These are phyloP conservation scores for Ataeniobius toweri DNA, from an alignment of 2,797 vertebrate species.

Conservation along the genomic window DNA sequence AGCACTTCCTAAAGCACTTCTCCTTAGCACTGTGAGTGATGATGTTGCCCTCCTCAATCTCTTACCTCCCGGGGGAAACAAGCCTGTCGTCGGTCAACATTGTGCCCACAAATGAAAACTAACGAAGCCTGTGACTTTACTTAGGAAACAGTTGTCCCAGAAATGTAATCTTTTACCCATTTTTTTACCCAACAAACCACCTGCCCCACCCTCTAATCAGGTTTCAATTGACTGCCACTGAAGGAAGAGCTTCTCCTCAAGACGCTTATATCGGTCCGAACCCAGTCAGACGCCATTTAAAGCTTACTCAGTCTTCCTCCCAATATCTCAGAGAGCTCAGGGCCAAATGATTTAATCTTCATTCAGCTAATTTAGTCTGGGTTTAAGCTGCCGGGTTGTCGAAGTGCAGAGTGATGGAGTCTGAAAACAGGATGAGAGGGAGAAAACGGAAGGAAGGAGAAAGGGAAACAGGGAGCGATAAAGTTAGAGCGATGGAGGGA, in stretches of 20 bases:
- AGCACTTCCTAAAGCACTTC: slow-evolving; percentile 43
- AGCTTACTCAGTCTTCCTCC: slow-evolving; percentile 76
- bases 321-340: slow-evolving; percentile 78
- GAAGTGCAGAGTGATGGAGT: slow-evolving; percentile 80
- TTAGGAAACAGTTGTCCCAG: slow-evolving; percentile 78
- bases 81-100: slow-evolving; percentile 72
- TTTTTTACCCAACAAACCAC: slow-evolving; percentile 66
- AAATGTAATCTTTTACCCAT: slow-evolving; percentile 75
- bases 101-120: slow-evolving; percentile 69
- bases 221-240: slow-evolving; percentile 79
- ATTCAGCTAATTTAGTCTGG: slow-evolving; percentile 83
- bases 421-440: slow-evolving; percentile 78
- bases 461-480: slow-evolving; percentile 62
- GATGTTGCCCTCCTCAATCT: slow-evolving; percentile 63
- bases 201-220: slow-evolving; percentile 66
- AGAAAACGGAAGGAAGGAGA: slow-evolving; percentile 64
- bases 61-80: slow-evolving; percentile 49
- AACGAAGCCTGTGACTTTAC: slow-evolving; percentile 67
- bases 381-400: slow-evolving; percentile 78
- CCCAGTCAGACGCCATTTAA: slow-evolving; percentile 76
- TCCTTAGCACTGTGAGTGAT: slow-evolving; percentile 61
- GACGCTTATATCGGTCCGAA: slow-evolving; percentile 70
- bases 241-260: slow-evolving; percentile 66
- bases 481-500: slow-evolving; percentile 70
- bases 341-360: slow-evolving; percentile 83